A percentile compares a stretch with the other conserved stretches of the same genome.
These are phyloP conservation scores for Heliangelus exortis DNA, from an alignment of 2,797 vertebrate species.

Conservation along the genomic window DNA sequence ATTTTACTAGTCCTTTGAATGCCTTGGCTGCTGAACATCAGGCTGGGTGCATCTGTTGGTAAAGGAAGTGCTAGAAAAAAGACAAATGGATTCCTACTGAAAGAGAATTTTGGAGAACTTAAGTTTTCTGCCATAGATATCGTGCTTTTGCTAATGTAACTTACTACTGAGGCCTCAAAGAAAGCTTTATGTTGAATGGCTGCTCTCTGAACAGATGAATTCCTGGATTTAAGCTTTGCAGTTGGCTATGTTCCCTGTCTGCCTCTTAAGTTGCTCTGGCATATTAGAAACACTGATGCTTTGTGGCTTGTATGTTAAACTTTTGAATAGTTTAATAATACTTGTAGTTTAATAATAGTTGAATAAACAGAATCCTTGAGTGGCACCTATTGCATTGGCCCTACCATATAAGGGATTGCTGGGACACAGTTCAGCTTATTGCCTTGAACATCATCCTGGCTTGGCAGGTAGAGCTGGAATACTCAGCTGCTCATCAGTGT, in stretches of 20 bases:
- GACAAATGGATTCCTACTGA: background rate
- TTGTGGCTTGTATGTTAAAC: background rate
- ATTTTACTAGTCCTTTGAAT: background rate
- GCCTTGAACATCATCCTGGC: background rate
- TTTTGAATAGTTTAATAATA: background rate
- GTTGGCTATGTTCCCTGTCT: background rate
- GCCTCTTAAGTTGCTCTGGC: background rate
- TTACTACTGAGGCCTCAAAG: background rate
- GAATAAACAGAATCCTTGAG: background rate
- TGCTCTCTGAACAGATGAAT: background rate
- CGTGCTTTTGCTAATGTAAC: background rate
- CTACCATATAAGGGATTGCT: background rate
- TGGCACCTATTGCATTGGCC: background rate
- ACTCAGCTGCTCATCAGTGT: background rate
- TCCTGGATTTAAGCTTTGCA: background rate
- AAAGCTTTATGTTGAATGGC: background rate
- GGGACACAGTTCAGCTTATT: rapidly evolving
- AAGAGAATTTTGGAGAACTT: background rate
- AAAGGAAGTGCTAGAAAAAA: background rate
- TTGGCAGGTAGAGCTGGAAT: background rate
- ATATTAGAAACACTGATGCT: background rate
- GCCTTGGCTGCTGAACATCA: background rate
- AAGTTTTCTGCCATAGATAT: background rate
- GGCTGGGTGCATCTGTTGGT: background rate
- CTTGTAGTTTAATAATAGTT: too few species aligned